Evolutionary conservation across 2,888 invertebrate genomes (phyloP).

Genomic region (Aleiodes leptofemur): DNA sequence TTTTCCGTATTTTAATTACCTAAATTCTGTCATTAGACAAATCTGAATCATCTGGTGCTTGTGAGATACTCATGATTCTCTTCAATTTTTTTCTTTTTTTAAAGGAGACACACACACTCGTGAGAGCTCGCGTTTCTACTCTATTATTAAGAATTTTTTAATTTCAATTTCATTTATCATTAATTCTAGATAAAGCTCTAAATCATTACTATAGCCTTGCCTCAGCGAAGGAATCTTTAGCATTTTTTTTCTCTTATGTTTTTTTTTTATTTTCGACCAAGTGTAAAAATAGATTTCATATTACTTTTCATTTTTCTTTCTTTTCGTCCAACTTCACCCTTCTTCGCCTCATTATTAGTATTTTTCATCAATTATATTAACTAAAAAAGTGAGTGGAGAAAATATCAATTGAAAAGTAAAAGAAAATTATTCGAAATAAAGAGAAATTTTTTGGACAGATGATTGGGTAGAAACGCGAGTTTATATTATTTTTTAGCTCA

Average conservation of each 20-base stretch:
- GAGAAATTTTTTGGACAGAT: slow-evolving; percentile 40
- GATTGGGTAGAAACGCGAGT: slow-evolving; percentile 58
- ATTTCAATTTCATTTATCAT: slow-evolving; percentile 40
- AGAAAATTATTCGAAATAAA: not conserved
- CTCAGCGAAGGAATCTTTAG: slow-evolving; percentile 24
- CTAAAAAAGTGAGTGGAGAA: slow-evolving; percentile 4
- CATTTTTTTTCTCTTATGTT: slow-evolving; percentile 37
- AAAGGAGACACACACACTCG: slow-evolving; percentile 29
- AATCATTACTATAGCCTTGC: slow-evolving; percentile 47
- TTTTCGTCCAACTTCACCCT: slow-evolving; percentile 41
- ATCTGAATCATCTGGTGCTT: no score
- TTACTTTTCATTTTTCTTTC: slow-evolving; percentile 50
- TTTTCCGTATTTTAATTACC: slow-evolving; percentile 17
- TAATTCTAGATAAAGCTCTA: slow-evolving; percentile 55
- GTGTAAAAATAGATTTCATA: slow-evolving; percentile 68
- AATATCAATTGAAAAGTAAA: not conserved
- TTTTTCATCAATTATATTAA: slow-evolving; percentile 25
- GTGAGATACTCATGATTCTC: slow-evolving; percentile 5
- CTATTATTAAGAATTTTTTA: slow-evolving; percentile 42
- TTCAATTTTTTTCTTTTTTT: slow-evolving; percentile 5
- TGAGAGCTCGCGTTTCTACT: slow-evolving; percentile 63
- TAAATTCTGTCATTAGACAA: slow-evolving; percentile 15
- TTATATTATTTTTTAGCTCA: slow-evolving; percentile 46
- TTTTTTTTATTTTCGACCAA: slow-evolving; percentile 59
- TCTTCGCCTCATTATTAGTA: slow-evolving; percentile 46